phyloP scores from a whole-genome alignment of 2,113 vertebrate genomes.

The Eonycteris spelaea region DNA sequence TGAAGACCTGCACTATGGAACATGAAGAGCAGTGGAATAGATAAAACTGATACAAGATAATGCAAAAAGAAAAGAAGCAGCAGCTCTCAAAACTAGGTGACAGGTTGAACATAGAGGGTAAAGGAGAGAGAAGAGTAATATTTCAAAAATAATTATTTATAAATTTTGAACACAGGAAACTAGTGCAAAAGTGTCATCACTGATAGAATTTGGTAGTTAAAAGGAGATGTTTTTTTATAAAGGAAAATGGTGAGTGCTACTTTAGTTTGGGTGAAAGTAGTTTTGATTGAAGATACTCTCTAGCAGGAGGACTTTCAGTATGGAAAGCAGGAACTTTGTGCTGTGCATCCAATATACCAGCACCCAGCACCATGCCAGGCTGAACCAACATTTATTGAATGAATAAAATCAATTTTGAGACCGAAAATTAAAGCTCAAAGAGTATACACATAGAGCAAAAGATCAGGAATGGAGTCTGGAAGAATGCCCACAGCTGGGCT shows the following conservation, averaged over 20 bases:
- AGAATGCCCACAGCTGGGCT: background rate
- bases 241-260: background rate
- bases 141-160: background rate
- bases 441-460: background rate
- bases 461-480: background rate
- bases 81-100: background rate
- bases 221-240: background rate
- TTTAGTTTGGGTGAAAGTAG: background rate
- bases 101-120: background rate
- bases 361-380: background rate
- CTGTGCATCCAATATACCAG: background rate
- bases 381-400: background rate
- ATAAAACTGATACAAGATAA: background rate
- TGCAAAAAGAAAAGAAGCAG: background rate
- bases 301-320: background rate
- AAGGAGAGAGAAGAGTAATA: background rate
- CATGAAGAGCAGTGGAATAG: background rate
- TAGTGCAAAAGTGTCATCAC: background rate
- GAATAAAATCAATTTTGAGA: background rate
- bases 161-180: constrained; percentile 1
- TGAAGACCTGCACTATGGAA: background rate
- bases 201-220: background rate
- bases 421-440: background rate
- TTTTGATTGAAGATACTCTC: background rate
- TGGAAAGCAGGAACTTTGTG: background rate